A percentile compares a stretch with the other conserved stretches of the same genome.
Evolutionary conservation across 2,888 invertebrate genomes (phyloP).

Genomic region (Rotaria socialis): DNA sequence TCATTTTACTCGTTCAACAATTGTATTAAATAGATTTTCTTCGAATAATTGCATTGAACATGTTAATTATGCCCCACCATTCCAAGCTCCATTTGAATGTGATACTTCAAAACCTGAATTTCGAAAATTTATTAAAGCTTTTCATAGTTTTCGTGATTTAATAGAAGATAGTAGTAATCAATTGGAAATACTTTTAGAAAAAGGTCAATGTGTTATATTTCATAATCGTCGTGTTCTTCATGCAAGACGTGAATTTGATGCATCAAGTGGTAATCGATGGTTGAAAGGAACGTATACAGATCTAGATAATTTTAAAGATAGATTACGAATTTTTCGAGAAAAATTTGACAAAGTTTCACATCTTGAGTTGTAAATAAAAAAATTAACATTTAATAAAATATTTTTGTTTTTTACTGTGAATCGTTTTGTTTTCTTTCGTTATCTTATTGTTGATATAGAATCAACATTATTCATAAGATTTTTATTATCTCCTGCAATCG

Average conservation of each 20-base stretch:
- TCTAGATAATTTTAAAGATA: slow-evolving; percentile 53
- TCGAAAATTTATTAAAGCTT: slow-evolving; percentile 9
- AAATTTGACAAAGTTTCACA: background rate
- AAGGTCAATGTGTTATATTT: slow-evolving; percentile 48
- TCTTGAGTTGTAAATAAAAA: too few species aligned
- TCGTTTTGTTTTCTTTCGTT: too few species aligned
- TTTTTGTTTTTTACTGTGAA: too few species aligned
- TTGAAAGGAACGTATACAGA: slow-evolving; percentile 55
- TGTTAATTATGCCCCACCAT: slow-evolving; percentile 17
- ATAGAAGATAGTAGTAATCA: background rate
- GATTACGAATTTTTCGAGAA: background rate
- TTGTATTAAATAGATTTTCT: background rate
- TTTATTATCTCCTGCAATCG: too few species aligned
- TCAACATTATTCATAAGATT: too few species aligned
- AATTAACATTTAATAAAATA: too few species aligned
- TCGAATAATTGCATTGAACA: background rate
- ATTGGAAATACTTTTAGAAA: background rate
- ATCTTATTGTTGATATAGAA: too few species aligned
- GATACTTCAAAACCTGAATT: background rate
- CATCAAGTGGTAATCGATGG: slow-evolving; percentile 53
- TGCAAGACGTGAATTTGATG: slow-evolving; percentile 50
- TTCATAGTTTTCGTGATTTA: background rate
- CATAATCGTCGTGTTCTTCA: slow-evolving; percentile 55
- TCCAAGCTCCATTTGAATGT: background rate
- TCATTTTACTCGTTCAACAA: background rate